Conservation (phyloP, 2,113 vertebrate genomes). For the Thryonomys swinderianus region DNA sequence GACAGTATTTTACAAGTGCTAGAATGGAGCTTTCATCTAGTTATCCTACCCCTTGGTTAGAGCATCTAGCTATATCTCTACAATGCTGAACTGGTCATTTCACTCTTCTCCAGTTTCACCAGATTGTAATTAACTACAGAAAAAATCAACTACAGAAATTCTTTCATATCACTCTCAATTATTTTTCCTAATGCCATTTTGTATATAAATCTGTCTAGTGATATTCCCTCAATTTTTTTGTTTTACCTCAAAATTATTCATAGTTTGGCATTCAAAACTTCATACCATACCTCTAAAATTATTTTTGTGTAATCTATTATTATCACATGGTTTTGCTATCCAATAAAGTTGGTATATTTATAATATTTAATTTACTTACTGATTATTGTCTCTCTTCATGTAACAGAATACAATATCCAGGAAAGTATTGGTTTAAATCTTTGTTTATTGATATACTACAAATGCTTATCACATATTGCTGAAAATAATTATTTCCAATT, state of each 20-base stretch:
- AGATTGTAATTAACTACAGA: neutral
- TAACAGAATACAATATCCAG: neutral
- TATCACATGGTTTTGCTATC: neutral
- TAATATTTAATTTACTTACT: neutral
- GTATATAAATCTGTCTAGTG: neutral
- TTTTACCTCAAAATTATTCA: neutral
- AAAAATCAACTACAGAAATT: neutral
- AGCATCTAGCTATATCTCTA: neutral
- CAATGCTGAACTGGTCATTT: neutral
- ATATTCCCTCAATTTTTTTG: neutral
- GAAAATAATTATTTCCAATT: slow-evolving; percentile 14
- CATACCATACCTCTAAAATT: neutral
- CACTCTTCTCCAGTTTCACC: neutral
- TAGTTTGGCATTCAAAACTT: neutral
- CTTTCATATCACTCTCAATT: neutral
- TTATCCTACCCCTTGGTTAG: neutral
- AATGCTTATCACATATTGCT: neutral
- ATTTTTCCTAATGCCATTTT: neutral
- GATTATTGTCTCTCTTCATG: neutral
- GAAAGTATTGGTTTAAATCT: neutral
- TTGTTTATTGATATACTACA: neutral
- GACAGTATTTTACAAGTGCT: neutral
- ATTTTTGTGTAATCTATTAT: neutral
- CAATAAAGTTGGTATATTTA: neutral
- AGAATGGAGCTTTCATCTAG: neutral